Base-by-base conservation (phyloP, 2,113 vertebrate genomes). In the Carlito syrichta region DNA sequence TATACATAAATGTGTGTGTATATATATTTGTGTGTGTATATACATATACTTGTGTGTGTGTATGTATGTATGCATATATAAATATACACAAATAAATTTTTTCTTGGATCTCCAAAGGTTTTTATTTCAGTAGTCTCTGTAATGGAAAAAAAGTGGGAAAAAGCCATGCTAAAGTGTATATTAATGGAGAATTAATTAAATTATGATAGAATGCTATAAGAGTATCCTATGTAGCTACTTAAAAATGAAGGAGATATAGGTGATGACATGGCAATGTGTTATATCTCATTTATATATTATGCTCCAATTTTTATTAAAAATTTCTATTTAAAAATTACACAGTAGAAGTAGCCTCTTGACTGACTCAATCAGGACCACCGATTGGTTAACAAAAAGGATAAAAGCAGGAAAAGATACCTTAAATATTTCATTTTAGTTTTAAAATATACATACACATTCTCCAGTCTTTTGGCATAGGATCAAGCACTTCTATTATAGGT, bases 401-500 rank as follows among this genome's bases (percentile, higher is more conserved):
- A 38, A 86, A 81, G 19, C 32, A 82, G 32, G 19, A 12, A 60
- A 92, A 76, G 11, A 30, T 58, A 74, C 19, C 19, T 76, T 79
- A 85, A 82, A 50, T 69, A 62, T 45, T 76, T 96, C n/a, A 86
- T 89, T 92, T 94, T 82, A 54, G 23, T 89, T 93, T 82, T 27
- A 62, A 94, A 66, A 40, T 86, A 86, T 19, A 20, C 60, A 40
- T 19, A 54, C 43, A 43, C 4, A 81, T 82, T 77, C 43, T 86
- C 19, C 38, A 83, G 30, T 48, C 27, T 90, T 94, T 77, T 52
- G 50, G 77, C 35, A 71, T 8, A 62, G 32, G 32, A 58, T 10
- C 38, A 89, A 89, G 38, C 17, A 62, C 38, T 69, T 76, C 74
- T 86, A 94, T 84, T 89, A 92, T 89, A 22, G 52, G 32, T 86